Percentiles rank a stretch among this genome's conserved stretches.
Conservation (phyloP, 35 echinoderm and acorn worm genomes). For the Apostichopus californicus region DNA sequence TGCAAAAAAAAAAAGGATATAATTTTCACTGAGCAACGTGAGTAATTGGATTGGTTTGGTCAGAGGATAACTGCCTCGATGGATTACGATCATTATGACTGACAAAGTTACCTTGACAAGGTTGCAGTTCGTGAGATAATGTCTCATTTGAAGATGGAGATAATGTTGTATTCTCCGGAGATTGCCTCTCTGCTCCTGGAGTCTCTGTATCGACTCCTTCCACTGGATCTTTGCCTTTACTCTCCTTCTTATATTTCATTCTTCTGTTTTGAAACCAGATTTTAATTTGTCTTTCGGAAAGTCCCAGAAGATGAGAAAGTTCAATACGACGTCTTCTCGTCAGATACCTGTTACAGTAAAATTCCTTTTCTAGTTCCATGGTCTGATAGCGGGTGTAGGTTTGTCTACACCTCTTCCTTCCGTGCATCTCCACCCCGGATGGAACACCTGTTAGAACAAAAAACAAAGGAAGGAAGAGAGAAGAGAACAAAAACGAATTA, state of each 20-base stretch:
- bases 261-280: slow-evolving; percentile 99
- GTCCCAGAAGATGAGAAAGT: slow-evolving; percentile 85
- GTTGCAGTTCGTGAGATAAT: slow-evolving; percentile 30
- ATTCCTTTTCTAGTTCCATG: slow-evolving; percentile 96
- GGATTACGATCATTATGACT: background rate
- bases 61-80: background rate
- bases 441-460: slow-evolving; percentile 4
- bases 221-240: slow-evolving; percentile 76
- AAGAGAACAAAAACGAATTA: no score
- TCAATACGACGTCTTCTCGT: slow-evolving; percentile 92
- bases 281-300: slow-evolving; percentile 98
- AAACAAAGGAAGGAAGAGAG: background rate
- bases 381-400: slow-evolving; percentile 99
- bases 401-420: slow-evolving; percentile 90
- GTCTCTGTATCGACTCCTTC: slow-evolving; percentile 49
- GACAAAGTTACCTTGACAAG: background rate
- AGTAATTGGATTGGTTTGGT: background rate
- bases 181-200: background rate
- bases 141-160: slow-evolving; percentile 20
- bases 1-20: no score
- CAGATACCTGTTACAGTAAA: slow-evolving; percentile 94
- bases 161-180: slow-evolving; percentile 27
- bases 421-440: slow-evolving; percentile 49
- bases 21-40: background rate
- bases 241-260: slow-evolving; percentile 99